These are phyloP conservation scores for Agonum fuliginosum DNA, from an alignment of 2,888 invertebrate species.

Conservation along the genomic window DNA sequence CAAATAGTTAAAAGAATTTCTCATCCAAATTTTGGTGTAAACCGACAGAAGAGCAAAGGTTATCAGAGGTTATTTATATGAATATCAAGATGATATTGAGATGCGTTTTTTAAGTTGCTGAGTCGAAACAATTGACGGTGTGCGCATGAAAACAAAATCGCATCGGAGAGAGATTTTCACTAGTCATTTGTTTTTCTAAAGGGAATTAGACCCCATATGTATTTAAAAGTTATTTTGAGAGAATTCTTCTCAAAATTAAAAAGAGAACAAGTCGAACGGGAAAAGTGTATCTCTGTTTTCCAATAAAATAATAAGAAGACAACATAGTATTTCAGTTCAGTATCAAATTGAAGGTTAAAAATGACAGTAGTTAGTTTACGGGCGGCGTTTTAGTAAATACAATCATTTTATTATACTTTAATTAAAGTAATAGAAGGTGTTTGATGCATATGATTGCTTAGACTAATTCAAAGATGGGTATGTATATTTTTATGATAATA, in stretches of 20 bases:
- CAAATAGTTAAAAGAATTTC: slow-evolving; percentile 20
- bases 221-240: too few species aligned
- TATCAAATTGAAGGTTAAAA: slow-evolving; percentile 50
- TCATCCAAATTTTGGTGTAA: slow-evolving; percentile 49
- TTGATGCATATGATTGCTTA: slow-evolving; percentile 7
- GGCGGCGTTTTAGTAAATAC: slow-evolving; percentile 45
- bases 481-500: slow-evolving; percentile 21
- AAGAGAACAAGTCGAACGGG: background rate
- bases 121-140: background rate
- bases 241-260: too few species aligned
- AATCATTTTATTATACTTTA: slow-evolving; percentile 37
- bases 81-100: slow-evolving; percentile 28
- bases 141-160: background rate
- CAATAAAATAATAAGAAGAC: slow-evolving; percentile 22
- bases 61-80: slow-evolving; percentile 51
- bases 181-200: slow-evolving; percentile 10
- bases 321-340: background rate
- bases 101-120: slow-evolving; percentile 31
- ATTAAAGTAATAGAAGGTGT: slow-evolving; percentile 39
- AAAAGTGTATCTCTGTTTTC: background rate
- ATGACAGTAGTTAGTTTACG: slow-evolving; percentile 45
- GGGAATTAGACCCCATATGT: background rate
- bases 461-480: slow-evolving; percentile 37
- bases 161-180: background rate
- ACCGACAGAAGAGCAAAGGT: slow-evolving; percentile 48